These are phyloP conservation scores for Umimayanthus kanabou DNA, from an alignment of 92 coral and sea anemone species.

Conservation along the genomic window DNA sequence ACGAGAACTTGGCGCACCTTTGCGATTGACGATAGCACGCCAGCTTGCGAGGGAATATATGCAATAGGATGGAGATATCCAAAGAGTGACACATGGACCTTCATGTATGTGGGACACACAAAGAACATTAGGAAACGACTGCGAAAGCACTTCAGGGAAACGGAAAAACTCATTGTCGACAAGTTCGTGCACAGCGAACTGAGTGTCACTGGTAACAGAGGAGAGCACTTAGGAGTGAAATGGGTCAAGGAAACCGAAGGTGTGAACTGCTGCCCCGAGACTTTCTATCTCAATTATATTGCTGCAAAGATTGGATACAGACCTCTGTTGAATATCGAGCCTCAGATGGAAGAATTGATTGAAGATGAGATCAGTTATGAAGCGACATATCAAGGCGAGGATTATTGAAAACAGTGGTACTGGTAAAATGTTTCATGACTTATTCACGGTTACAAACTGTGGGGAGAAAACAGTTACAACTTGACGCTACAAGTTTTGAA, in stretches of 20 bases:
- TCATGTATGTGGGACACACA: conserved; percentile 35
- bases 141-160: conserved; percentile 38
- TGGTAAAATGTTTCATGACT: background rate
- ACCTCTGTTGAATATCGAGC: conserved; percentile 39
- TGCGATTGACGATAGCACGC: conserved; percentile 15
- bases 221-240: conserved; percentile 35
- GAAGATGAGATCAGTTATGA: conserved; percentile 39
- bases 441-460: background rate
- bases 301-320: conserved; percentile 42
- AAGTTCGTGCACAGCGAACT: conserved; percentile 39
- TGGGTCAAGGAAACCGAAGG: conserved; percentile 42
- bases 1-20: conserved; percentile 39
- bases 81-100: conserved; percentile 29
- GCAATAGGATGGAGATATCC: conserved; percentile 43
- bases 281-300: conserved; percentile 36
- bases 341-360: conserved; percentile 38
- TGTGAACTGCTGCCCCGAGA: conserved; percentile 32
- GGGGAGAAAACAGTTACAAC: background rate
- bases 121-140: conserved; percentile 38
- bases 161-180: conserved; percentile 35
- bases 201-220: conserved; percentile 35
- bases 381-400: conserved; percentile 3
- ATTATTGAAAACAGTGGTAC: background rate
- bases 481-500: background rate
- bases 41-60: conserved; percentile 43